phyloP scores from a whole-genome alignment of 1,140 invertebrate species.

The Scaptomyza pallida region DNA sequence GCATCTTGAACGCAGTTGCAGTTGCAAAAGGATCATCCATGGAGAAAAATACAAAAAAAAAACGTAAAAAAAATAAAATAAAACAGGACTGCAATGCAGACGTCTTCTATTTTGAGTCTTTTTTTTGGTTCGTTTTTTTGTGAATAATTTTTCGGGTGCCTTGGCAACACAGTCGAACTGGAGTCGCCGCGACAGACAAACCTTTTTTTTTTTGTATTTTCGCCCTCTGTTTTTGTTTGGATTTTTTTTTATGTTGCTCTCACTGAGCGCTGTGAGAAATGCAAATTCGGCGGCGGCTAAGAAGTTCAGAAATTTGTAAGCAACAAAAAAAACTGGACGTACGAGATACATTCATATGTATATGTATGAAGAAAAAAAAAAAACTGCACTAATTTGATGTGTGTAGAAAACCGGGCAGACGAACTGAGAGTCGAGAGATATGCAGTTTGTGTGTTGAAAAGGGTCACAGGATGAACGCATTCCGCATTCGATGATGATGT shows the following conservation, averaged over 20 bases:
- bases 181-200: slow-evolving; percentile 3
- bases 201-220: slow-evolving; percentile 16
- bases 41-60: background rate
- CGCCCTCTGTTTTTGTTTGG: slow-evolving; percentile 12
- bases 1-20: slow-evolving; percentile 47
- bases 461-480: slow-evolving; percentile 1
- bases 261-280: slow-evolving; percentile 65
- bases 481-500: too few relatives aligned
- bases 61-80: background rate
- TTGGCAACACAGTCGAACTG: slow-evolving; percentile 35
- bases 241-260: slow-evolving; percentile 20
- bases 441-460: slow-evolving; percentile 19
- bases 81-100: slow-evolving; percentile 33
- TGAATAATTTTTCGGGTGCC: slow-evolving; percentile 46
- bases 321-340: slow-evolving; percentile 17
- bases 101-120: slow-evolving; percentile 15
- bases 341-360: too few relatives aligned
- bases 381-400: slow-evolving; percentile 77
- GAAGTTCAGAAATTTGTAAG: slow-evolving; percentile 68
- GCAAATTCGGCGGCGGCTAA: slow-evolving; percentile 63
- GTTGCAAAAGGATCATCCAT: slow-evolving; percentile 24
- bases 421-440: background rate
- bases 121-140: slow-evolving; percentile 17
- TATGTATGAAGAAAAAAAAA: slow-evolving; percentile 33
- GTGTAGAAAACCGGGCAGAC: slow-evolving; percentile 8